These are phyloP conservation scores for Sturnus vulgaris DNA, from an alignment of 2,113 vertebrate genomes.

Conservation along the genomic window DNA sequence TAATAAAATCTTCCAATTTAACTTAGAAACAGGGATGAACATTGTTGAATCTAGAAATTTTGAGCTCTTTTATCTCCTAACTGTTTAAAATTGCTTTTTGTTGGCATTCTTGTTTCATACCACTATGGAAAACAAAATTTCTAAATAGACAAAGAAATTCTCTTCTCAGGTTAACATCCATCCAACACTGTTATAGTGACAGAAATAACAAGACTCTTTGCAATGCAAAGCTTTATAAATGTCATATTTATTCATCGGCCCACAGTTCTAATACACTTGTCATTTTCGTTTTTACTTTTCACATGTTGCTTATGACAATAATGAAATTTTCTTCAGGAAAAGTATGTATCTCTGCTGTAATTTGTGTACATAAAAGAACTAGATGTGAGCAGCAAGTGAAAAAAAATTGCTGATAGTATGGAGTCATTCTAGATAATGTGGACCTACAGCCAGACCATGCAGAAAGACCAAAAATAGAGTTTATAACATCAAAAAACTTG, in stretches of 20 bases:
- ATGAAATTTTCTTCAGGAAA: background rate
- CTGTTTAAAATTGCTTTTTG: background rate
- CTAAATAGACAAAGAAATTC: background rate
- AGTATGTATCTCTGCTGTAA: background rate
- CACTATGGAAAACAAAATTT: background rate
- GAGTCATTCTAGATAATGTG: background rate
- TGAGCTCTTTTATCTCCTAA: background rate
- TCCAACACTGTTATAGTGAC: background rate
- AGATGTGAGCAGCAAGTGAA: background rate
- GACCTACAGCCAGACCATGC: background rate
- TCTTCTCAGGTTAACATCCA: background rate
- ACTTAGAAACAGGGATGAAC: background rate
- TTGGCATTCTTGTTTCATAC: background rate
- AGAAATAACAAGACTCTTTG: background rate
- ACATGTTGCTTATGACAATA: background rate
- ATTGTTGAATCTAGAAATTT: background rate
- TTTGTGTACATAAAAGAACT: background rate
- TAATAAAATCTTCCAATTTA: background rate
- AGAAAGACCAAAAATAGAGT: background rate
- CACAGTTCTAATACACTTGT: background rate
- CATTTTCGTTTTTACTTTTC: background rate
- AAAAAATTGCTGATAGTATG: background rate
- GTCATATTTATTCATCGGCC: background rate
- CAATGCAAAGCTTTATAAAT: background rate
- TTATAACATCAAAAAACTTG: background rate